Conservation (phyloP, 2,113 vertebrate genomes). For the Rhagologus leucostigma region DNA sequence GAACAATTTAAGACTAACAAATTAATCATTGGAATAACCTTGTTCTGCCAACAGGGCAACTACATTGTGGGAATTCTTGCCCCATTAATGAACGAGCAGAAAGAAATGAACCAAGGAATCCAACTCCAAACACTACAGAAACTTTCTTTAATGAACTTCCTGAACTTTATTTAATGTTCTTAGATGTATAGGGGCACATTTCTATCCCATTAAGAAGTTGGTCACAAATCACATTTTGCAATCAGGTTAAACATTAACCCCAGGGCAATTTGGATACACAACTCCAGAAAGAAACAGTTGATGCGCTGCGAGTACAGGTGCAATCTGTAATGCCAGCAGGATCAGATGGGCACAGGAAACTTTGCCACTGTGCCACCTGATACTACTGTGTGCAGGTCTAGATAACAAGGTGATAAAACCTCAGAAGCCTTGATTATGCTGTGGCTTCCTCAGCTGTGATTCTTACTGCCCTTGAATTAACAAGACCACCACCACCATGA, state of each 20-base stretch:
- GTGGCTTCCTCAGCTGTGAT: neutral
- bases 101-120: neutral
- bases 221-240: neutral
- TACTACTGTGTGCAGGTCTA: neutral
- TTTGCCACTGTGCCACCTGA: neutral
- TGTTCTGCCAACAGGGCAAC: neutral
- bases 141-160: neutral
- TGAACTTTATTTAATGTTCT: no score
- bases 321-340: slow-evolving; percentile 24
- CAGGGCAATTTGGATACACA: neutral
- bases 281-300: neutral
- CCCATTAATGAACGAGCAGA: neutral
- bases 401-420: neutral
- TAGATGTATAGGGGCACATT: neutral
- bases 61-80: neutral
- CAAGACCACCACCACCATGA: neutral
- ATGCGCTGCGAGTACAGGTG: neutral
- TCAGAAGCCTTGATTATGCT: neutral
- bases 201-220: neutral
- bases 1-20: neutral
- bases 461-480: neutral
- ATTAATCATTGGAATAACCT: neutral
- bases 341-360: slow-evolving; percentile 24
- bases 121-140: neutral
- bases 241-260: slow-evolving; percentile 7